Evolutionary conservation across 2,797 vertebrate genomes (phyloP), one percentile per base, ranked within the genome.

Genomic region (Pipistrellus kuhlii): DNA sequence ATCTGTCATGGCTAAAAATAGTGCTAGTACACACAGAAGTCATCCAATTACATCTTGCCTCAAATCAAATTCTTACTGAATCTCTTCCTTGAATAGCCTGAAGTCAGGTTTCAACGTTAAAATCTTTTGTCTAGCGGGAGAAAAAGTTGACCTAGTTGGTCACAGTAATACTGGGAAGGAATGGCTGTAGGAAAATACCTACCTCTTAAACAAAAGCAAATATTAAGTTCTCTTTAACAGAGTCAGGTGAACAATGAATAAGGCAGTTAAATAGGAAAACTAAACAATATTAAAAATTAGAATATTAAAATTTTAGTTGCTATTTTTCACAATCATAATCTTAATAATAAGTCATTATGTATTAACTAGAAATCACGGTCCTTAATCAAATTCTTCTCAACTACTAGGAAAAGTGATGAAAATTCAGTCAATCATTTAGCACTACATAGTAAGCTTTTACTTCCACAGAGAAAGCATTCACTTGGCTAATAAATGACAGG

Each of bases 1-100:
- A 97, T 97, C 98, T 98, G 98, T 95, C 97, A 95, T 76, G 18
- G 98, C 99, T 99, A 99, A 99, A 99, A 99, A 99, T 99, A 99
- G 98, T 97, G 23, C 86, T 51, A 97, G 97, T 96, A 95, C 96
- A 97, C 92, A 93, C 97, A 98, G 87, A 98, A 97, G 98, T 97
- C 97, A 97, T 98, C 98, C 98, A 94, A 93, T 97, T 98, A 98
- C 97, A 97, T 90, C 96, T 91, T 81, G 92, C 95, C 94, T 95
- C 89, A 97, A 97, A 97, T 94, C 91, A 87, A 98, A 75, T 80
- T 93, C 96, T 53, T 62, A 23, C 0, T 66, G 3, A 96, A 88
- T 35, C 88, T 93, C 73, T 76, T 75, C 2, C 84, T 66, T 51
- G 27, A 55, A 82, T 90, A 90, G 32, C 59, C 4, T 0, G 35